phyloP scores from a whole-genome alignment of 2,113 vertebrate species.

The Heterotilapia buettikoferi region DNA sequence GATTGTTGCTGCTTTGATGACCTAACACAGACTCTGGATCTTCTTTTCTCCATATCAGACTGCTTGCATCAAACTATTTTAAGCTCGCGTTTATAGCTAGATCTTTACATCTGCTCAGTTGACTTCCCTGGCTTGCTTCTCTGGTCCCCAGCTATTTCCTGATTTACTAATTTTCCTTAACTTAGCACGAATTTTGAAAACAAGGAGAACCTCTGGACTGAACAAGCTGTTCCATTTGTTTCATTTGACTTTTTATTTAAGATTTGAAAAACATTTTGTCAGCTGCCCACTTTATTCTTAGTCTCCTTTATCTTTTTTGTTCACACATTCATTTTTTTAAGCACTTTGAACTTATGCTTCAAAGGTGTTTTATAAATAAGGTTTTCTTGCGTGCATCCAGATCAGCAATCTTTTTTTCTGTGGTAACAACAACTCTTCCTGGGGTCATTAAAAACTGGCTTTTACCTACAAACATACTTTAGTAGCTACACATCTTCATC shows the following conservation, averaged over 20 bases:
- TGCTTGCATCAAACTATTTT: not conserved
- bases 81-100: not conserved
- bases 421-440: not conserved
- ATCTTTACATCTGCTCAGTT: not conserved
- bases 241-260: not conserved
- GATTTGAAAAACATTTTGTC: not conserved
- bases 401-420: not conserved
- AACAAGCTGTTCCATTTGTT: not conserved
- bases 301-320: not conserved
- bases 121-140: not conserved
- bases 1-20: not conserved
- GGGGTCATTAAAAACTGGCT: not conserved
- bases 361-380: not conserved
- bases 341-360: not conserved
- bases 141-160: not conserved
- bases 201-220: not conserved
- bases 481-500: not conserved
- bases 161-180: not conserved
- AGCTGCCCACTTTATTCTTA: not conserved
- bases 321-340: not conserved
- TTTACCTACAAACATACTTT: not conserved
- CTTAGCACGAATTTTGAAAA: not conserved
- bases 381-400: not conserved
- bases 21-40: not conserved
- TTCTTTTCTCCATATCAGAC: not conserved